Base-by-base conservation (phyloP, 2,797 vertebrate species). In the Valencia hispanica region DNA sequence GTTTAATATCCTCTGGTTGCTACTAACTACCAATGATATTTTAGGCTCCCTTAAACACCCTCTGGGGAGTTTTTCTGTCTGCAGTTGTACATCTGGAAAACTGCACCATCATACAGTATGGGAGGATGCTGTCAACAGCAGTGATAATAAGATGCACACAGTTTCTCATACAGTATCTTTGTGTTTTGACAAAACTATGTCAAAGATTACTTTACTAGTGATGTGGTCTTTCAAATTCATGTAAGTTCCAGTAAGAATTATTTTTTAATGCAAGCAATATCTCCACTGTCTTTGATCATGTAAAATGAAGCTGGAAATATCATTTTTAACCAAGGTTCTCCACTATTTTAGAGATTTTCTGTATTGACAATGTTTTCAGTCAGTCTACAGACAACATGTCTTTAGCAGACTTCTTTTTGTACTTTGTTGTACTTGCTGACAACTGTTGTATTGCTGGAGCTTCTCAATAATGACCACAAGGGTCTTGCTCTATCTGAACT, bases 31-130 rank as follows among this genome's bases (percentile, higher is more conserved):
- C 20, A 66, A 41, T 41, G 22, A 66, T n/a, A 25, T 65, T 39
- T 65, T 65, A 36, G 41, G 63, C 36, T 66, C 36, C 63, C 9
- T 41, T 41, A 66, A 41, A 66, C 5, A 15, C 22, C 34, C 34
- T 66, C 63, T 25, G 63, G 63, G 41, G 63, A 66, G 63, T 66
- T 22, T 66, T 66, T 66, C 36, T 66, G 63, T 66, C 63, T 41
- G 20, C 63, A n/a, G 22, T 66, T 66, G 63, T 39, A 66, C 36
- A 66, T 66, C 63, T 66, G 63, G 22, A 51, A 66, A 36, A n/a
- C 20, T 41, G 36, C 63, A 66, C 36, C 36, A 41, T 39, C 63
- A 39, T 41, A 39, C 34, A 36, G 4, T 18, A 63, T 34, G 59
- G 18, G 34, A 36, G 30, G 17, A 36, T 39, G 34, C 18, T 63